Conservation (phyloP, 2,113 vertebrate genomes). For the Prinia subflava region DNA sequence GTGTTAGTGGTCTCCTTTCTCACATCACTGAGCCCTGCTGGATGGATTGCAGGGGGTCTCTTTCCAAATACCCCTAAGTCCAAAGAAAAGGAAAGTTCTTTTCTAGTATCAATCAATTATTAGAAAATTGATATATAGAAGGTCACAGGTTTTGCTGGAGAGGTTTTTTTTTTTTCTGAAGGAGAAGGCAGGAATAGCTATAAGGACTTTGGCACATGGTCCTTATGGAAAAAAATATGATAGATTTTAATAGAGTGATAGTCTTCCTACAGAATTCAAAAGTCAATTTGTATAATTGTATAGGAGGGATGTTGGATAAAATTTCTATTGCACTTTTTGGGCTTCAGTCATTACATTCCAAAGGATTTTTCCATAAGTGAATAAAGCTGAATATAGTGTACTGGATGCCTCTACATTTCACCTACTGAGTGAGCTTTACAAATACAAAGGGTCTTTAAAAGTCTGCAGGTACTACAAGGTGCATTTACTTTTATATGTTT, state of each 20-base stretch:
- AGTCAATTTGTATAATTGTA: constrained; percentile 10
- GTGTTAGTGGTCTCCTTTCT: neutral
- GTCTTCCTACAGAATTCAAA: constrained; percentile 40
- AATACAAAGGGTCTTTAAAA: neutral
- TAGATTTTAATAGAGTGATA: constrained; percentile 43
- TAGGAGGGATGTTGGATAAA: neutral
- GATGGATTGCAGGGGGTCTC: constrained; percentile 27
- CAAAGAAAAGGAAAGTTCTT: constrained; percentile 7
- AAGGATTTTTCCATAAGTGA: constrained; percentile 28
- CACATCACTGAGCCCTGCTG: constrained; percentile 1
- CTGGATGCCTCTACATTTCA: neutral
- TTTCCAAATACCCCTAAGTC: constrained; percentile 24
- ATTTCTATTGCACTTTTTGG: neutral
- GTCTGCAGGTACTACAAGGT: neutral
- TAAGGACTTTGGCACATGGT: constrained; percentile 10
- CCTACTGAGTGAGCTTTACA: neutral
- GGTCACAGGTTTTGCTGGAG: neutral
- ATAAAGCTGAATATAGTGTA: neutral
- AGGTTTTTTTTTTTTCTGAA: neutral
- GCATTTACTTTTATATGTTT: neutral
- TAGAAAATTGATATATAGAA: neutral
- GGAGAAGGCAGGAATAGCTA: neutral
- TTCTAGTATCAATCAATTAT: constrained; percentile 7
- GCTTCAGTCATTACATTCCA: neutral
- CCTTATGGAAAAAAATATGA: constrained; percentile 27